These are phyloP conservation scores for Acrocera orbiculus DNA, from an alignment of 2,888 invertebrate species.

Conservation along the genomic window DNA sequence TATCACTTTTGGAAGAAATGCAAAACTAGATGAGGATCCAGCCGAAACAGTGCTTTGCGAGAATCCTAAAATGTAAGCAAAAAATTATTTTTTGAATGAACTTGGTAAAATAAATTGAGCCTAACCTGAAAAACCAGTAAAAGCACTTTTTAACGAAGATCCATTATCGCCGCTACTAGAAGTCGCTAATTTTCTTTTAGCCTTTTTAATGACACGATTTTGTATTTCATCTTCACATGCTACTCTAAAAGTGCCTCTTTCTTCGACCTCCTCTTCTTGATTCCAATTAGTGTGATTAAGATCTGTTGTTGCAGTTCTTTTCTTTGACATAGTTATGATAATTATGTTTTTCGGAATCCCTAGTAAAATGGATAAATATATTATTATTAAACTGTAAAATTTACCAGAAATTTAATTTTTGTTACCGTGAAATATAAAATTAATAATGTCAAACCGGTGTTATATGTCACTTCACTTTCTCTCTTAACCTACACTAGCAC, in stretches of 20 bases:
- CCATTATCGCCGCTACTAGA: constrained; percentile 3
- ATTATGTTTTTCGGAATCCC: not conserved
- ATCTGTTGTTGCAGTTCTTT: constrained; percentile 55
- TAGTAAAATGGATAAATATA: no score
- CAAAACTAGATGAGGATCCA: constrained; percentile 18
- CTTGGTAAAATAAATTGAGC: constrained; percentile 21
- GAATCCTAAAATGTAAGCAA: no score
- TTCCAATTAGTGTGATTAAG: constrained; percentile 78
- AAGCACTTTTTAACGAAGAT: constrained; percentile 46
- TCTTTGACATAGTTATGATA: constrained; percentile 41
- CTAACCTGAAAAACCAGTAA: constrained; percentile 47
- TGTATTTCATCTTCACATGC: constrained; percentile 51
- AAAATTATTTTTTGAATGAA: not conserved
- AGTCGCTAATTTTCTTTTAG: constrained; percentile 34
- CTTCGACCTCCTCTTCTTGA: constrained; percentile 54
- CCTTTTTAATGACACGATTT: constrained; percentile 60
- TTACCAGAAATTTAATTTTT: no score
- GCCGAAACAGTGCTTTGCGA: no score
- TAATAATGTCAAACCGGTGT: no score
- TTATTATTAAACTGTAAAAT: no score
- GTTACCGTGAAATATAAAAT: no score
- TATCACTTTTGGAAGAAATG: constrained; percentile 18
- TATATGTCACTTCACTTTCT: no score
- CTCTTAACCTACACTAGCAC: no score
- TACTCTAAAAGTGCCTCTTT: constrained; percentile 54